Percentiles rank a stretch among this genome's conserved stretches.
Evolutionary conservation across 2,113 vertebrate species (phyloP).

Genomic region (Saccopteryx bilineata): DNA sequence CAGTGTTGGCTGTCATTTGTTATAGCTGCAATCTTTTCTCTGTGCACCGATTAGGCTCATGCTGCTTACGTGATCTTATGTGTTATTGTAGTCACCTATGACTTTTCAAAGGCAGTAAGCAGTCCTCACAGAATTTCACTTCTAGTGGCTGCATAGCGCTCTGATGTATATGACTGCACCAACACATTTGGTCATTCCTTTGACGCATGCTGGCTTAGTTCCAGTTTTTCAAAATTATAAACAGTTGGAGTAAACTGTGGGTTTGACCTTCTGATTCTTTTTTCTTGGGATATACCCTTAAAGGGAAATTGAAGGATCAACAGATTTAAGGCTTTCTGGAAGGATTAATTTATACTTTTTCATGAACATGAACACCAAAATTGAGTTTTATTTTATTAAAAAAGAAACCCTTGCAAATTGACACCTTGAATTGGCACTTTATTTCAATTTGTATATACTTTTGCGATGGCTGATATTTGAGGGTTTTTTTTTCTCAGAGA

Average conservation of each 20-base stretch:
- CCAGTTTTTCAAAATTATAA: neutral
- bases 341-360: neutral
- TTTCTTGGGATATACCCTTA: accelerated
- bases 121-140: neutral
- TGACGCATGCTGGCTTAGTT: neutral
- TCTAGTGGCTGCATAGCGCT: accelerated
- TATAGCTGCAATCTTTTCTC: accelerated
- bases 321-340: neutral
- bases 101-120: neutral
- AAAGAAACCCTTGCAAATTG: neutral
- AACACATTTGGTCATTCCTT: neutral
- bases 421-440: neutral
- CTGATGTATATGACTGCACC: accelerated
- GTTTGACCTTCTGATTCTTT: neutral
- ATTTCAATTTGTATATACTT: neutral
- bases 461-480: neutral
- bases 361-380: too few relatives aligned
- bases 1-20: accelerated
- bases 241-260: neutral
- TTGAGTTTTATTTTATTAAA: neutral
- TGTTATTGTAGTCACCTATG: neutral
- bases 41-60: accelerated
- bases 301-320: neutral
- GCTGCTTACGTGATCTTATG: accelerated
- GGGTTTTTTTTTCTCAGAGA: neutral